phyloP scores from a whole-genome alignment of 2,113 vertebrate genomes.

The Clarias macrocephalus region DNA sequence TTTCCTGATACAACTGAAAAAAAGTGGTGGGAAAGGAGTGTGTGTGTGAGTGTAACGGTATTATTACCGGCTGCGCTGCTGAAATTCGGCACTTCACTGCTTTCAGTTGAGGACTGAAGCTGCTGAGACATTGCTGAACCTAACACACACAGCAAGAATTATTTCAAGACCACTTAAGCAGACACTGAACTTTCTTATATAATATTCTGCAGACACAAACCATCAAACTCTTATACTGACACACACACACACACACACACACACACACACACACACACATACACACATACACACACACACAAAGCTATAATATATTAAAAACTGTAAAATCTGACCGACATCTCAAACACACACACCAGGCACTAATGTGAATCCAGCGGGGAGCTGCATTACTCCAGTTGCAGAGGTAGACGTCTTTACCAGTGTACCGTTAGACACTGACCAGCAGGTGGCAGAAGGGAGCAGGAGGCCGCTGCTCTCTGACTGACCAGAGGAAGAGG shows the following conservation, averaged over 20 bases:
- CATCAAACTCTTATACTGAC: not conserved
- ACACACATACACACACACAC: no score
- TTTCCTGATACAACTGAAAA: not conserved
- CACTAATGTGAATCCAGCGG: constrained; percentile 90
- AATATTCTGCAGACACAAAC: not conserved
- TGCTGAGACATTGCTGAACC: constrained; percentile 83
- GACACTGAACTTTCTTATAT: not conserved
- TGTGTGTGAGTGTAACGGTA: not conserved
- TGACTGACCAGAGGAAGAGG: constrained; percentile 79
- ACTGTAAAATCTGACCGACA: not conserved
- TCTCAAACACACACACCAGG: constrained; percentile 74
- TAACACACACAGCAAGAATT: not conserved
- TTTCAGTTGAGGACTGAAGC: constrained; percentile 82
- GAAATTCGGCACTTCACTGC: constrained; percentile 84
- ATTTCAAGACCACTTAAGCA: not conserved
- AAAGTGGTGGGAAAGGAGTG: not conserved
- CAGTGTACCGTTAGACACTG: constrained; percentile 85
- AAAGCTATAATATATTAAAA: not conserved
- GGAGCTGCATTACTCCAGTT: constrained; percentile 83
- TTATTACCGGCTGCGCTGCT: constrained; percentile 81
- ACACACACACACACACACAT: not conserved
- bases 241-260: not conserved
- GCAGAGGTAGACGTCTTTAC: constrained; percentile 82
- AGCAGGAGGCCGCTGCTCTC: constrained; percentile 78
- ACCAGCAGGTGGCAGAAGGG: constrained; percentile 86